These are phyloP conservation scores for Dynastes tityus DNA, from an alignment of 2,888 invertebrate genomes.

Conservation along the genomic window DNA sequence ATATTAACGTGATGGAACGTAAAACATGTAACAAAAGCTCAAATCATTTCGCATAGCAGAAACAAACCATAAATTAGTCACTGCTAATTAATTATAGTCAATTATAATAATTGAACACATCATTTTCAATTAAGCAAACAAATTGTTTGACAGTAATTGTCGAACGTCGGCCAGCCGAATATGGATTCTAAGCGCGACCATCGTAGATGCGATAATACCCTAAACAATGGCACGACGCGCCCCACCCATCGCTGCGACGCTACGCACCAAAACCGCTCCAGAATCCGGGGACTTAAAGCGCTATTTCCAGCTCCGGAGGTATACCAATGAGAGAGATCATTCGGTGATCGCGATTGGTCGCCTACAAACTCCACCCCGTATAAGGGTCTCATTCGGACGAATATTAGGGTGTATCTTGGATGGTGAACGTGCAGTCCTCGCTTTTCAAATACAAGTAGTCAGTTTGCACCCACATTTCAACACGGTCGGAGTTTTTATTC, in stretches of 20 bases:
- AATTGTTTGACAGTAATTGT: conserved; percentile 69
- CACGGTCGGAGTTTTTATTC: conserved; percentile 62
- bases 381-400: conserved; percentile 66
- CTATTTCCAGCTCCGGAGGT: conserved; percentile 44
- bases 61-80: conserved; percentile 60
- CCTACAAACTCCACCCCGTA: conserved; percentile 71
- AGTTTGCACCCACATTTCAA: conserved; percentile 67
- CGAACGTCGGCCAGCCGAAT: conserved; percentile 52
- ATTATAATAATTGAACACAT: conserved; percentile 71
- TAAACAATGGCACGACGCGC: conserved; percentile 57
- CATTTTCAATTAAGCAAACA: conserved; percentile 70
- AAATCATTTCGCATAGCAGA: conserved; percentile 60
- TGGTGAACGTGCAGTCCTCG: conserved; percentile 64
- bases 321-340: conserved; percentile 76
- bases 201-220: conserved; percentile 54
- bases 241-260: conserved; percentile 57
- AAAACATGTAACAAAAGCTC: conserved; percentile 56
- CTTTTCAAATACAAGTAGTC: conserved; percentile 69
- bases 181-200: conserved; percentile 53
- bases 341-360: conserved; percentile 78
- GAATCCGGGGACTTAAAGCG: conserved; percentile 45
- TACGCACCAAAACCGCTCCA: conserved; percentile 46
- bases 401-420: conserved; percentile 71
- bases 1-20: conserved; percentile 47
- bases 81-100: conserved; percentile 70